Evolutionary conservation across 2,888 invertebrate species (phyloP), one percentile per base, ranked within the genome.

Genomic region (Dromius quadrimaculatus): DNA sequence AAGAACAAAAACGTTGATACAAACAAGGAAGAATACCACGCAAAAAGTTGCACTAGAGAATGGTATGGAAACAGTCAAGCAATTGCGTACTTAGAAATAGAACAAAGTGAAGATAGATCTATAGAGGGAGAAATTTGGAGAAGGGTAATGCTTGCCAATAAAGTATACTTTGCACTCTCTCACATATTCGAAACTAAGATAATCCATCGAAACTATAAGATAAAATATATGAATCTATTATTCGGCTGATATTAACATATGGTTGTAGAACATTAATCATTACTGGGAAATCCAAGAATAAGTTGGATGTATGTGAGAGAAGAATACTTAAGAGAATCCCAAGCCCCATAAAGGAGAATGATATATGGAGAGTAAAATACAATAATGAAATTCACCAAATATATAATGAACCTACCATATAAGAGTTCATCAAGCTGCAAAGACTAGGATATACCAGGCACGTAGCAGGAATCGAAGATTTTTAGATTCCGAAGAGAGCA

Each of bases 291-390:
- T 20, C 54, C 4, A 47, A 36, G 19, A 50, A 71, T 9, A 1
- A 11, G n/a, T 3, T 71, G 6, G 22, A 71, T 20, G 20, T 28
- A 6, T 47, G 63, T 45, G 71, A 71, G 34, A 28, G 63, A 5
- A 47, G 13, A 15, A 47, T 64, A n/a, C 32, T 71, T 2, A 17
- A 64, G 9, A 20, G 61, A 20, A 65, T 71, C 15, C 45, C 28
- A 19, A 65, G 71, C 13, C 38, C 64, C 8, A 23, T 23, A 4
- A n/a, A 43, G 1, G 64, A n/a, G n/a, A n/a, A n/a, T n/a, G n/a
- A 65, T n/a, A 36, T 9, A 23, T 71, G 65, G 71, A 22, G 57
- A 22, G 63, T 47, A 9, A 64, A 41, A 9, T 63, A 63, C 45
- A 63, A 63, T 20, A 17, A 63, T 28, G 45, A 63, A 32, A 8